phyloP scores from a whole-genome alignment of 2,113 vertebrate species.

The Ptyas mucosa region DNA sequence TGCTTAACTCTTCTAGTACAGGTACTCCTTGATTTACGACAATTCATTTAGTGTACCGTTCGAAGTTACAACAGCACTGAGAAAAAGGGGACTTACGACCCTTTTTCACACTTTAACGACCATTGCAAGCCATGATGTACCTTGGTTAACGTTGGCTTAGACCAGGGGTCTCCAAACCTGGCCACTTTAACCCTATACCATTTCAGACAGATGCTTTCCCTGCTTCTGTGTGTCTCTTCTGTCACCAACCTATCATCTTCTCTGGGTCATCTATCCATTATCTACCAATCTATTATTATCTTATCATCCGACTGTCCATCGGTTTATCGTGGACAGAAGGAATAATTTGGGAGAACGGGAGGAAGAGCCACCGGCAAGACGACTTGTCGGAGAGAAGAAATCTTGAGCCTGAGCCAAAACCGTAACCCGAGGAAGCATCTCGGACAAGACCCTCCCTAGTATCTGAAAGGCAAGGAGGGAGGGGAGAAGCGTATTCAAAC shows the following conservation, averaged over 20 bases:
- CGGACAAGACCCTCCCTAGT: background rate
- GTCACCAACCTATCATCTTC: too few species aligned
- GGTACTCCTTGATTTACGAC: background rate
- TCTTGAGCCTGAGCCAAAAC: background rate
- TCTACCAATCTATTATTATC: background rate
- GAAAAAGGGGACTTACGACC: background rate
- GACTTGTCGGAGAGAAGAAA: background rate
- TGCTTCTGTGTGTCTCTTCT: too few species aligned
- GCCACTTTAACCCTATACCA: background rate
- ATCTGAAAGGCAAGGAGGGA: accelerated
- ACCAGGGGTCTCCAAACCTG: background rate
- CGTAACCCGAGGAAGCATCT: background rate
- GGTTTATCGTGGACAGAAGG: background rate
- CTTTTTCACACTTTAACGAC: too few species aligned
- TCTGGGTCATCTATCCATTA: background rate
- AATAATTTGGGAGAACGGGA: background rate
- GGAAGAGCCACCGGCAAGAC: background rate
- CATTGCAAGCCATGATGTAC: background rate
- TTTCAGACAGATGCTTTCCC: background rate
- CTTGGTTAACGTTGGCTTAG: background rate
- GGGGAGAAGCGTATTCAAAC: background rate
- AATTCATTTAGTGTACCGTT: too few species aligned
- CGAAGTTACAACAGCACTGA: background rate
- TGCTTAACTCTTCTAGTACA: background rate
- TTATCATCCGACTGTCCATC: background rate